These are phyloP conservation scores for Sarcophaga bullata DNA, from an alignment of 1,140 invertebrate genomes.

Conservation along the genomic window DNA sequence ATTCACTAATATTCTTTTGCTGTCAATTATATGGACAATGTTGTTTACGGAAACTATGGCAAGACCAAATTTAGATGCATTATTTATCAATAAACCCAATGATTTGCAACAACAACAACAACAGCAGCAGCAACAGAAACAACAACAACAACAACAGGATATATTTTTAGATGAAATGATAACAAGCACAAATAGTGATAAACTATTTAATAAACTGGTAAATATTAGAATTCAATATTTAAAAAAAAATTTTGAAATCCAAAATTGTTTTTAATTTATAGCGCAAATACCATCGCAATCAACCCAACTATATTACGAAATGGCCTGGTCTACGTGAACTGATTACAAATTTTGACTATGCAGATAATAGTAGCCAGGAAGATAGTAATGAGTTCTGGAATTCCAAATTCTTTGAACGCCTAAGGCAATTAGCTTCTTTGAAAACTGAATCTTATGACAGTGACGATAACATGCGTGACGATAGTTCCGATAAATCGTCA, in stretches of 20 bases:
- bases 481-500: neutral
- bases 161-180: conserved; percentile 39
- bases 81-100: conserved; percentile 21
- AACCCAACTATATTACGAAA: conserved; percentile 51
- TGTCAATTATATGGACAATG: conserved; percentile 43
- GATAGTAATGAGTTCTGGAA: conserved; percentile 46
- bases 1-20: conserved; percentile 13
- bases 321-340: conserved; percentile 59
- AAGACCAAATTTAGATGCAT: conserved; percentile 29
- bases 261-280: neutral
- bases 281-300: conserved; percentile 40
- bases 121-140: neutral
- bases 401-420: conserved; percentile 50
- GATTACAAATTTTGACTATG: conserved; percentile 52
- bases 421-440: conserved; percentile 51
- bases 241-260: neutral
- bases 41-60: conserved; percentile 27
- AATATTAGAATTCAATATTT: neutral
- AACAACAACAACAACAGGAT: neutral
- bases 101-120: conserved; percentile 26
- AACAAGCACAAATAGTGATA: conserved; percentile 37
- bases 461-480: neutral
- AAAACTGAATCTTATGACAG: conserved; percentile 9
- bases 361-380: neutral
- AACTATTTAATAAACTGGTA: conserved; percentile 41